Base-by-base conservation (phyloP, 2,888 invertebrate species). In the Dorcus parallelipipedus region DNA sequence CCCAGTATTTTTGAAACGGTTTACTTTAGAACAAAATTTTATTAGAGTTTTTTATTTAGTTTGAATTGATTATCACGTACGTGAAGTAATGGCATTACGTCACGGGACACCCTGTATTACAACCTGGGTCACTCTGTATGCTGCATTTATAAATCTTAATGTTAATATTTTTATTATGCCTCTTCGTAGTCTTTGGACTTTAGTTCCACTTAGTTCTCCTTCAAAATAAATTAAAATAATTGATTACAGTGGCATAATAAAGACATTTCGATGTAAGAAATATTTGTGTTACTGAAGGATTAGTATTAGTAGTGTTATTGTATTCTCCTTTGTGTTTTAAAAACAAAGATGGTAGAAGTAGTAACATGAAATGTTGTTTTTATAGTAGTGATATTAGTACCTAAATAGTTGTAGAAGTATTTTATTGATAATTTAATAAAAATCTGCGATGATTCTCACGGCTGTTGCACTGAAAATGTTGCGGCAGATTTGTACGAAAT, bases 331-430 rank as follows among this genome's bases (percentile, higher is more conserved):
- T 47, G 47, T 47, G 47, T 47, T 47, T 17, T n/a, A n/a, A 47
- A 47, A 47, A n/a, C 26, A 47, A 23, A 10, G 20, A 38, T n/a
- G 43, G 51, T 56, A 51, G 51, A 10, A 42, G 56, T 51, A 56
- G 52, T 51, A 50, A 33, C 23, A 17, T 40, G 26, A 9, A 41
- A 53, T 53, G 53, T 53, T 53, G 53, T 53, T 58, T 52, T 58
- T 53, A 43, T 49, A 33, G 53, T 58, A 58, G 58, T 53, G 53
- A 58, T 52, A 58, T 49, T 58, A 58, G 58, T 45, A 45, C 45
- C 10, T 45, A 45, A 10, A 20, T 45, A 45, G 45, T 45, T 45
- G 45, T 45, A 45, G 42, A 5, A 1, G 10, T 20, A 7, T 45
- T 20, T 45, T 10, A 20, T 9, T 41, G 14, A 41, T 10, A 9